Evolutionary conservation across 1,140 invertebrate species (phyloP).

Genomic region (Leptinotarsa undecemlineata): DNA sequence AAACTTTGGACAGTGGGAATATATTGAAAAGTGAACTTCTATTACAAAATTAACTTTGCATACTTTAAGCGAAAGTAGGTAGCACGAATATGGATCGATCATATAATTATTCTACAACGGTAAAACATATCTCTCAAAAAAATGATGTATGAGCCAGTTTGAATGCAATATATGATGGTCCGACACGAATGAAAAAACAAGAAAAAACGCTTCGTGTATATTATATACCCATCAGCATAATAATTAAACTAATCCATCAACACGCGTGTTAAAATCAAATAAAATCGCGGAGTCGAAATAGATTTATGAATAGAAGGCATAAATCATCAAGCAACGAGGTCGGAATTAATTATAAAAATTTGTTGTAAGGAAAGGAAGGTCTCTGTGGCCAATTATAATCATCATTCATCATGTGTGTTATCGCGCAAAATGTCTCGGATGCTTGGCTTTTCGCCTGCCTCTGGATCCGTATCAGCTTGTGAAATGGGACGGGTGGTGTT

Average conservation of each 20-base stretch:
- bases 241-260: constrained; percentile 17
- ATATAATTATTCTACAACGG: too few species aligned
- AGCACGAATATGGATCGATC: too few species aligned
- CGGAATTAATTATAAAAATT: constrained; percentile 7
- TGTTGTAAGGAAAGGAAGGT: constrained; percentile 1
- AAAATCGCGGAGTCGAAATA: constrained; percentile 14
- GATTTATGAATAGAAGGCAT: constrained; percentile 24
- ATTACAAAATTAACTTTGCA: too few species aligned
- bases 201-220: background rate
- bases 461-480: background rate
- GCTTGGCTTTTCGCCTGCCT: constrained; percentile 25
- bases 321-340: constrained; percentile 8
- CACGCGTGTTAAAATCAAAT: constrained; percentile 11
- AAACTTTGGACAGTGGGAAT: too few species aligned
- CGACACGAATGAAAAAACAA: constrained; percentile 4
- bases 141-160: background rate
- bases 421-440: constrained; percentile 23
- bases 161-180: background rate
- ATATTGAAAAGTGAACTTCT: too few species aligned
- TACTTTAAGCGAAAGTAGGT: too few species aligned
- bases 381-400: constrained; percentile 31
- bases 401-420: constrained; percentile 36
- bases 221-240: background rate
- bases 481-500: background rate
- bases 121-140: background rate